Conservation (phyloP, 2,113 vertebrate genomes). For the Salvelinus sp. region DNA sequence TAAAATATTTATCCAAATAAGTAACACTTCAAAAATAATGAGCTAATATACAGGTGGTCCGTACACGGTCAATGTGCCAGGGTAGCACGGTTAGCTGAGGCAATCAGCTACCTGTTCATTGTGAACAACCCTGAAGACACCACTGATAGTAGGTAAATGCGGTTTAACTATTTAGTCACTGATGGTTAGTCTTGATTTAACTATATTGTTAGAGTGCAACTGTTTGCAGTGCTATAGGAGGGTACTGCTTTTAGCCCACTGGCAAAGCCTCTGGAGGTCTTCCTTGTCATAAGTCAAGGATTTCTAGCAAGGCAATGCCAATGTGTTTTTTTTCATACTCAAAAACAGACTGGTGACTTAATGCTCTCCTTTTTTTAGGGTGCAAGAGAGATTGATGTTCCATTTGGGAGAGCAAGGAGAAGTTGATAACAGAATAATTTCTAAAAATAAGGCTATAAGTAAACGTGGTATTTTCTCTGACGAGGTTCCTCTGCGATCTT, state of each 20-base stretch:
- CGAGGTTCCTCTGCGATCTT: too few species aligned
- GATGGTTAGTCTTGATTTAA: background rate
- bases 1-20: background rate
- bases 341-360: background rate
- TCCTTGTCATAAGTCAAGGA: background rate
- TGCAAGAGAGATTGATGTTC: background rate
- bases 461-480: too few species aligned
- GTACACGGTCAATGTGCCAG: too few species aligned
- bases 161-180: background rate
- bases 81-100: too few species aligned
- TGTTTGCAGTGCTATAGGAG: background rate
- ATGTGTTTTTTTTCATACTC: background rate
- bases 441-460: too few species aligned
- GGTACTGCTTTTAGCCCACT: background rate
- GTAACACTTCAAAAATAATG: too few species aligned
- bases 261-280: background rate
- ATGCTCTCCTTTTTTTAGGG: background rate
- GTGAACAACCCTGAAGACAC: too few species aligned
- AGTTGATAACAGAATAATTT: slow-evolving; percentile 12
- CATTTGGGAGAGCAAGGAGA: slow-evolving; percentile 1
- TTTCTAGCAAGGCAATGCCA: background rate
- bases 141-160: too few species aligned
- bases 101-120: too few species aligned
- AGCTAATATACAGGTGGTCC: too few species aligned
- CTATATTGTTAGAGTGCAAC: background rate